These are phyloP conservation scores for Tamias sibiricus DNA, from an alignment of 2,113 vertebrate species.

Conservation along the genomic window DNA sequence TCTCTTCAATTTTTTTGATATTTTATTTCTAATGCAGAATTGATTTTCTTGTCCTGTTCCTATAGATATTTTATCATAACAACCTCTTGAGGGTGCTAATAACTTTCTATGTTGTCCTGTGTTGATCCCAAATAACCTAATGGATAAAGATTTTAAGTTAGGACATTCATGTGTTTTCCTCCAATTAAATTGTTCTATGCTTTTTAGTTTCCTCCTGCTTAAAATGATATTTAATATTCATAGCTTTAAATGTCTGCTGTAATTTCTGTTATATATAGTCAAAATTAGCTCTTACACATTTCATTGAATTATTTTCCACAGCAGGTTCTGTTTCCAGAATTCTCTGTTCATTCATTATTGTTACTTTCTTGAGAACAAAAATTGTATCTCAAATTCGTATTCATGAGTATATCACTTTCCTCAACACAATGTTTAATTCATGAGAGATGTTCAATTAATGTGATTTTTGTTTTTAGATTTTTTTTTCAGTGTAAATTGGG, in stretches of 20 bases:
- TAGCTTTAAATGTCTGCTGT: slow-evolving; percentile 14
- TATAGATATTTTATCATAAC: background rate
- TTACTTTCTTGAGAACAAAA: background rate
- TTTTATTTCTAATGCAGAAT: slow-evolving; percentile 20
- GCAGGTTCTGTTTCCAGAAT: background rate
- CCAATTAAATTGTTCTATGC: slow-evolving; percentile 48
- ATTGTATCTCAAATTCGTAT: background rate
- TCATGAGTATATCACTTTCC: background rate
- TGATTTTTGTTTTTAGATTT: background rate
- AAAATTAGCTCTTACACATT: slow-evolving; percentile 51
- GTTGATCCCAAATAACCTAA: background rate
- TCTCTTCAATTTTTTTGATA: background rate
- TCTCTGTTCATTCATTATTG: background rate
- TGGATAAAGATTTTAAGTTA: slow-evolving; percentile 26
- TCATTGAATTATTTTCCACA: background rate
- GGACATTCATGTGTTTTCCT: background rate
- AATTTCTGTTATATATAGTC: slow-evolving; percentile 20
- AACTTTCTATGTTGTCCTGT: background rate
- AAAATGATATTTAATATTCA: slow-evolving; percentile 55
- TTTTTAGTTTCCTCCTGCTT: slow-evolving; percentile 41
- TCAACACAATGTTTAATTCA: background rate
- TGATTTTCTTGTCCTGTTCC: background rate
- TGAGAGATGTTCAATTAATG: background rate
- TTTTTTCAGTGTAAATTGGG: background rate
- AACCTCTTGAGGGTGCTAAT: background rate